Base-by-base conservation (phyloP, 2,797 vertebrate genomes). In the Lophotriccus pileatus region DNA sequence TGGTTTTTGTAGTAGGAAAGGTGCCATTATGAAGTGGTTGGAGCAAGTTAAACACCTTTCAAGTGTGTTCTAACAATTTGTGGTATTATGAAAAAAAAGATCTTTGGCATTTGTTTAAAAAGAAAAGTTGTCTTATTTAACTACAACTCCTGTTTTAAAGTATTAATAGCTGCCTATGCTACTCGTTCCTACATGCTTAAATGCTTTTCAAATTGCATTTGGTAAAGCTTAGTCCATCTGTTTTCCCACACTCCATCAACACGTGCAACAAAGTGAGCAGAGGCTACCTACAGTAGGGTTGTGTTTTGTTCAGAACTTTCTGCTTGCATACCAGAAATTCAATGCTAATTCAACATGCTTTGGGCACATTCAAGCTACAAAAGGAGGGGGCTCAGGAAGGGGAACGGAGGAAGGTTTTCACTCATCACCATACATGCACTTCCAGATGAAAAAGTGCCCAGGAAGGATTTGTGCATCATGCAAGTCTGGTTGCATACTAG, bases 151-250 rank as follows among this genome's bases (percentile, higher is more conserved):
- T 72, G 55, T 7, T 94, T 95, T 84, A 73, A 94, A 84, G 91
- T 80, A 94, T 88, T 95, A 97, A 95, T 94, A 93, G 59, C 88
- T 91, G 84, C 64, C 70, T 84, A 47, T 68, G 70, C 67, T 12
- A 22, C 93, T 88, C 36, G 92, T 91, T 94, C 62, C 83, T 95
- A 96, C 96, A 96, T 95, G 93, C 80, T 87, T 93, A 80, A 87
- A 94, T 96, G 95, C 97, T 96, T 97, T 96, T 60, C 87, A 95
- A 97, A 96, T 95, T 93, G 94, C 93, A 96, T 95, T 95, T 95
- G 88, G 84, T 94, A 90, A 95, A 97, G 93, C 90, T 79, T 8
- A 8, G 87, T 89, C 95, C 96, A 97, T 95, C 96, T 97, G 96
- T 97, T 97, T 97, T 96, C 95, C 95, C 96, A 97, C 94, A 97